Base-by-base conservation (phyloP, 2,797 vertebrate genomes). In the Coreius guichenoti region DNA sequence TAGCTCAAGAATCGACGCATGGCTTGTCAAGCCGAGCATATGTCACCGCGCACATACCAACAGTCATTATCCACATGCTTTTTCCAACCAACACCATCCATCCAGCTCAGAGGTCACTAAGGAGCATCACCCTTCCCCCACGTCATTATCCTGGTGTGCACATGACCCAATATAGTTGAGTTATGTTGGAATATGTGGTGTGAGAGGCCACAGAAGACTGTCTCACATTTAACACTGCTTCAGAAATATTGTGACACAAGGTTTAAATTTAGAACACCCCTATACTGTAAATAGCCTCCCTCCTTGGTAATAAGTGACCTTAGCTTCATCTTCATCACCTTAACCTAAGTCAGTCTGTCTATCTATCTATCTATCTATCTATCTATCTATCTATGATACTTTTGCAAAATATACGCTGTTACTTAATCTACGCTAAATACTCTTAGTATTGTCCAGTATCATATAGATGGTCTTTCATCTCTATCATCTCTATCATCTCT, bases 31-130 rank as follows among this genome's bases (percentile, higher is more conserved):
- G 49, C 33, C 51, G 49, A 56, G 14, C 83, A 33, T 84, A 70
- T 84, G 82, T 84, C 82, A 84, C 45, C 0, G 5, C 26, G 3
- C 82, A 45, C 74, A 78, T 73, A 39, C 83, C 23, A 29, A 73
- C 49, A 80, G 54, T 80, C 54, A 85, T 85, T 85, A 85, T 72
- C 83, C 77, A 80, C 77, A 85, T 51, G 43, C 76, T 54, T 61
- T 72, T 56, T 70, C 29, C 76, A 5, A 47, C 76, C 67, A 72
- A 80, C 76, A 73, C 51, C 67, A 63, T 72, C 54, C 31, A 63
- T 39, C 21, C 67, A 36, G 67, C 67, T 21, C 23, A 8, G 26
- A 80, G 67, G 67, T 85, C 83, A 72, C 51, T 33, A 72, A 80
- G 67, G 76, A 72, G 67, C 83, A 19, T 61, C 76, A 85, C 67